Evolutionary conservation across 1,140 invertebrate species (phyloP).

Genomic region (Limonius californicus): DNA sequence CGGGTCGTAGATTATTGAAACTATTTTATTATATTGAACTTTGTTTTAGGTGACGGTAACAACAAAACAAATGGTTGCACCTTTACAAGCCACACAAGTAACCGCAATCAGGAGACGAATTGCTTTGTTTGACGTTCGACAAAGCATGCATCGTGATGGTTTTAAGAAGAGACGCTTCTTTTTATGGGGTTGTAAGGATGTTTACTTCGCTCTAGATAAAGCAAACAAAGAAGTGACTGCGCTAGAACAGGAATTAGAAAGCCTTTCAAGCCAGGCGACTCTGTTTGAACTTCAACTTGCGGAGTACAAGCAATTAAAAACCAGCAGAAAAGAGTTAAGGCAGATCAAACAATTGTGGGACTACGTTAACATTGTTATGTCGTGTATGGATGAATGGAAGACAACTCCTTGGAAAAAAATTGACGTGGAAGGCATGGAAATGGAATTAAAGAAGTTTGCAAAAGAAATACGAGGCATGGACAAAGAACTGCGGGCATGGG

Average conservation of each 20-base stretch:
- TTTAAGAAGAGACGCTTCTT: constrained; percentile 67
- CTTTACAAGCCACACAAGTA: constrained; percentile 64
- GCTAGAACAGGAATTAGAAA: constrained; percentile 67
- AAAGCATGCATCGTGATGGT: constrained; percentile 71
- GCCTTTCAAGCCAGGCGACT: constrained; percentile 66
- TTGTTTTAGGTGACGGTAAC: constrained; percentile 57
- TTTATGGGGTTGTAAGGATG: constrained; percentile 65
- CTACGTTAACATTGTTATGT: constrained; percentile 78
- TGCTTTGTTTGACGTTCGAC: constrained; percentile 74
- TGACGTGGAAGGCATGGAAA: constrained; percentile 90
- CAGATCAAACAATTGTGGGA: constrained; percentile 86
- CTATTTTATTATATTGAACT: constrained; percentile 18
- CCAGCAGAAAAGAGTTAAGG: constrained; percentile 72
- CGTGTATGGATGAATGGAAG: constrained; percentile 86
- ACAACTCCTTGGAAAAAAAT: constrained; percentile 89
- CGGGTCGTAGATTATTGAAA: no score
- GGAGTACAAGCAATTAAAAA: constrained; percentile 74
- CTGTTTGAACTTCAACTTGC: constrained; percentile 84
- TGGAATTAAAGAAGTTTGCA: constrained; percentile 88
- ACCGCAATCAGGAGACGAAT: constrained; percentile 59
- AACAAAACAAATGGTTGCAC: constrained; percentile 82
- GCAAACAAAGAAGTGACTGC: constrained; percentile 62
- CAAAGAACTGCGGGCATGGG: constrained; percentile 83
- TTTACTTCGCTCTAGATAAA: constrained; percentile 73
- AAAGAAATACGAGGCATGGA: constrained; percentile 81